Base-by-base conservation (phyloP, 2,888 invertebrate genomes). In the Malthinus flaveolus region DNA sequence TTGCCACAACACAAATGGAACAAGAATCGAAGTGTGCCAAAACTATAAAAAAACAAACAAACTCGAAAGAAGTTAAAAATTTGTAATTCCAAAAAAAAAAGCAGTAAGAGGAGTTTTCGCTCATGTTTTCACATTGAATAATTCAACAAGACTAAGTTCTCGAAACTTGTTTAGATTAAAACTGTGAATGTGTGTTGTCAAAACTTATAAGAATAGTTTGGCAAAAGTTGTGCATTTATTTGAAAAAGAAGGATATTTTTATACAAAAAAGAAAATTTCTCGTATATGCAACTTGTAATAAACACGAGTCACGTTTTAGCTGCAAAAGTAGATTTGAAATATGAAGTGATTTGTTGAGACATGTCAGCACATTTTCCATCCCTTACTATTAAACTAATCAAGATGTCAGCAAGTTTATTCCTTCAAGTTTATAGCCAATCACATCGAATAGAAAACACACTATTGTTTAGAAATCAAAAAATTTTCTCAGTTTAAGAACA, bases 311-410 rank as follows among this genome's bases (percentile, higher is more conserved):
- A 61, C 61, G 61, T 61, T 61, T 61, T 53, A 33, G 52, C 50
- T 57, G 57, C 57, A 61, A 52, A 48, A 57, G 54, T 45, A 57
- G 53, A 57, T 57, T 53, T 56, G 45, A 59, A 59, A 59, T 62
- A 59, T 59, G 58, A 50, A 59, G 54, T 54, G 53, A 64, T 57
- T 62, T 59, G 46, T 34, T 56, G 51, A 59, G 56, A 64, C 54
- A 63, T 42, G 62, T 59, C 62, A 48, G 60, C 68, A 67, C 68
- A 67, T 68, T 61, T 62, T 61, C 59, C 62, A 63, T 66, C 66
- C 64, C 67, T 68, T 67, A 67, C 67, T 62, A 64, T 67, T 65
- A 63, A 67, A 67, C 66, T 67, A 67, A 68, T 66, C 68, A 65
- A 63, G 64, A 63, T 63, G 68, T 68, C 68, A 68, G 67, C 68